Percentiles rank a stretch among this genome's conserved stretches.
Evolutionary conservation across 1,140 invertebrate genomes (phyloP).

Genomic region (Drosophila oshimai): DNA sequence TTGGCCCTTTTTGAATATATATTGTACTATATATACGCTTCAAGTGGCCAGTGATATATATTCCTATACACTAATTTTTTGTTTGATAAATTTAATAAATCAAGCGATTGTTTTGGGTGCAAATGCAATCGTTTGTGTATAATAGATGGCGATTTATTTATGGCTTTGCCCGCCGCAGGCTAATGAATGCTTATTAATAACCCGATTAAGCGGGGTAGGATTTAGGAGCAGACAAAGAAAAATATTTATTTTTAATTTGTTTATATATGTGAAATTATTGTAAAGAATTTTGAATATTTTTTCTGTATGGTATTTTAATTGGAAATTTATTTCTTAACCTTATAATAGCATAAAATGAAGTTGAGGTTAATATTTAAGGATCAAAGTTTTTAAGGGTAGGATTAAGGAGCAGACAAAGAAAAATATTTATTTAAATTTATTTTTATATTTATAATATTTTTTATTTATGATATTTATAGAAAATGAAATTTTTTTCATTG

Average conservation of each 20-base stretch:
- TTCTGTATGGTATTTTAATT: too few relatives aligned
- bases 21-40: constrained; percentile 9
- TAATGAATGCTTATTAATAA: constrained; percentile 73
- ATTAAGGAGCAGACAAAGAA: not conserved
- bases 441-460: not conserved
- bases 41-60: constrained; percentile 16
- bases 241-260: too few relatives aligned
- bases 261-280: too few relatives aligned
- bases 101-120: constrained; percentile 46
- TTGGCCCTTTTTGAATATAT: constrained; percentile 59
- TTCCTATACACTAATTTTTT: constrained; percentile 5
- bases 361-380: too few relatives aligned
- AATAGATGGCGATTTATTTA: constrained; percentile 69
- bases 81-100: constrained; percentile 71
- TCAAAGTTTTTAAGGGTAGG: too few relatives aligned
- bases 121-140: constrained; percentile 64
- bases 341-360: too few relatives aligned
- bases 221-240: not conserved
- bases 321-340: too few relatives aligned
- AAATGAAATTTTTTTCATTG: too few relatives aligned
- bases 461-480: too few relatives aligned
- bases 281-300: too few relatives aligned
- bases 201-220: constrained; percentile 42
- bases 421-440: not conserved
- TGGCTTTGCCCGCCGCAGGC: constrained; percentile 30